Percentiles rank a stretch among this genome's conserved stretches.
phyloP scores from a whole-genome alignment of 2,113 vertebrate species.

The Zonotrichia leucophrys region DNA sequence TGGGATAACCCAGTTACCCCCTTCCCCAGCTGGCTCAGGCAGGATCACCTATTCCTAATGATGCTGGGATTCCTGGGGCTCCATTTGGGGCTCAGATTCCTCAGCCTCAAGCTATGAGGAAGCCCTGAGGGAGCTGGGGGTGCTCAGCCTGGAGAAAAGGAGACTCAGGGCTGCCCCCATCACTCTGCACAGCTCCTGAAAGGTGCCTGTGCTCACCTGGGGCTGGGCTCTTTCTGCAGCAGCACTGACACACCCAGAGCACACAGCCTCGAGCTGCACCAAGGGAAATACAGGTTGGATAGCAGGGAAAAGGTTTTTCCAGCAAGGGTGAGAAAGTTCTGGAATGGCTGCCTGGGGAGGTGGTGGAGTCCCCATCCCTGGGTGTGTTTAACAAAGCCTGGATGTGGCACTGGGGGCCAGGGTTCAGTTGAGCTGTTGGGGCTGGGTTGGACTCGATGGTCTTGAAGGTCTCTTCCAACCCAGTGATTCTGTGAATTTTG shows the following conservation, averaged over 20 bases:
- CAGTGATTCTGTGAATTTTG: not conserved
- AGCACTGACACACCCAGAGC: not conserved
- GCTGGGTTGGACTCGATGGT: not conserved
- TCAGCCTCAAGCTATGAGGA: not conserved
- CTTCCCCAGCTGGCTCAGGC: not conserved
- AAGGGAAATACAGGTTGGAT: not conserved
- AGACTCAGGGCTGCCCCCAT: not conserved
- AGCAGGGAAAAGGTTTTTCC: not conserved
- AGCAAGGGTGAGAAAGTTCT: not conserved
- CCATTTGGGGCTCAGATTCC: rapidly evolving
- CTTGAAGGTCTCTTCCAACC: not conserved
- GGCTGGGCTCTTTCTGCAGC: not conserved
- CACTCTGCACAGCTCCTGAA: not conserved
- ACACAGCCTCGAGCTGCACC: not conserved
- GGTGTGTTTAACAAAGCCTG: not conserved
- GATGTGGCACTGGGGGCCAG: not conserved
- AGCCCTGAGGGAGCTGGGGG: not conserved
- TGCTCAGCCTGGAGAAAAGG: not conserved
- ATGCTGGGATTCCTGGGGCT: not conserved
- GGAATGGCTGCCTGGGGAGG: not conserved
- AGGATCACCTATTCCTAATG: rapidly evolving
- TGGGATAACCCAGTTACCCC: not conserved
- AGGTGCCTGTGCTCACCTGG: not conserved
- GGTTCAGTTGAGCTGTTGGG: not conserved
- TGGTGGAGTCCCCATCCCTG: not conserved